phyloP scores from a whole-genome alignment of 2,888 invertebrate genomes.

The Hydropsyche betteni region DNA sequence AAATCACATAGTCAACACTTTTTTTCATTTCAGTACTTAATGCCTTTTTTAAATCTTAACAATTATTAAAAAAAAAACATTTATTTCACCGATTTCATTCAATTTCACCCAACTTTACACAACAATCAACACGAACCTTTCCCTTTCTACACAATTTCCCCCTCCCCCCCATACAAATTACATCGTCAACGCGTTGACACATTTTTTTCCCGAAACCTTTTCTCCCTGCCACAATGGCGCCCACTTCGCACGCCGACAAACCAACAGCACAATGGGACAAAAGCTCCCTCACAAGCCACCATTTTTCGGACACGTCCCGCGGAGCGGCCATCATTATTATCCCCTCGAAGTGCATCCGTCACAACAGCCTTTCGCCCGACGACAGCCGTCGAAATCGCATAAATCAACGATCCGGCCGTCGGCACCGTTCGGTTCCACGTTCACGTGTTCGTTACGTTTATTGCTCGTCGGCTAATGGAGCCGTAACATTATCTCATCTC shows the following conservation, averaged over 20 bases:
- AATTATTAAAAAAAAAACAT: too few species aligned
- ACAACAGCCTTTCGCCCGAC: too few species aligned
- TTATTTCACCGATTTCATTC: too few species aligned
- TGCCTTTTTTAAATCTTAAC: too few species aligned
- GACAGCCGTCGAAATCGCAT: too few species aligned
- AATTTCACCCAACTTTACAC: too few species aligned
- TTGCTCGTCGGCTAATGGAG: conserved; percentile 1
- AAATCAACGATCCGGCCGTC: too few species aligned
- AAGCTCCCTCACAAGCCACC: background rate
- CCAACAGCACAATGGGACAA: background rate
- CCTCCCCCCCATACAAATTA: background rate
- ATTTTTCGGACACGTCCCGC: background rate
- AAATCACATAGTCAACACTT: background rate
- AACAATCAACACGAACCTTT: too few species aligned
- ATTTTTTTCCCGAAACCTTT: too few species aligned
- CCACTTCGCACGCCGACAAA: background rate
- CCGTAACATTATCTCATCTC: conserved; percentile 12
- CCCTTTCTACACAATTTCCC: background rate
- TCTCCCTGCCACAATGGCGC: background rate
- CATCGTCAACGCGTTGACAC: background rate
- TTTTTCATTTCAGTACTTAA: too few species aligned
- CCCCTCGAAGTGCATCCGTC: background rate
- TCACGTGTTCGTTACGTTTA: background rate
- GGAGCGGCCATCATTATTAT: background rate
- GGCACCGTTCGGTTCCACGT: background rate